phyloP scores from a whole-genome alignment of 2,797 vertebrate species.

The Mormyrus proboscirostris region DNA sequence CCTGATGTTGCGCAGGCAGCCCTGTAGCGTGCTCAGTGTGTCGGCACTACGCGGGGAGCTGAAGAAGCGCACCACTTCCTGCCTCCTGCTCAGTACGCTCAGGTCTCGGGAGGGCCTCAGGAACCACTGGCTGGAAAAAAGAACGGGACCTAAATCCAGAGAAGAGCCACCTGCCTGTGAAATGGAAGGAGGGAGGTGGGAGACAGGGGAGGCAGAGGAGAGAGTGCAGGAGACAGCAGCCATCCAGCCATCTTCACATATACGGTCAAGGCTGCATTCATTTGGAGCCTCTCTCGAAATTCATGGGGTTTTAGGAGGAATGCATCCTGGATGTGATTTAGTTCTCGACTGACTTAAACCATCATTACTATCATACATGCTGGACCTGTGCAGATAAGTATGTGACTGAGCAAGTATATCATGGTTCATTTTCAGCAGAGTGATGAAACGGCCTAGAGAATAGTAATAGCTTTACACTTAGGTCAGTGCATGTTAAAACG shows the following conservation, averaged over 20 bases:
- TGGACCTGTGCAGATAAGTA: not conserved
- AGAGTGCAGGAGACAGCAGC: not conserved
- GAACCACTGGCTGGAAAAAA: conserved; percentile 77
- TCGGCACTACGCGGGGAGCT: conserved; percentile 76
- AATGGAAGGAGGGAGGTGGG: not conserved
- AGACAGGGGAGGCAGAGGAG: not conserved
- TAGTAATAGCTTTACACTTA: not conserved
- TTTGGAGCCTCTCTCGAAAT: not conserved
- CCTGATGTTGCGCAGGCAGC: conserved; percentile 79
- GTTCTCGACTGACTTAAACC: not conserved
- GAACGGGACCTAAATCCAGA: not conserved
- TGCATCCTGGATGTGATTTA: not conserved
- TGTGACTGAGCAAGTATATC: not conserved
- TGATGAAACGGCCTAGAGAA: not conserved
- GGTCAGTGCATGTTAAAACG: not conserved
- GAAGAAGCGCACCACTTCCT: conserved; percentile 90
- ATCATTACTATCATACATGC: not conserved
- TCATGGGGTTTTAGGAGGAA: not conserved
- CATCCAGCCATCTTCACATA: not conserved
- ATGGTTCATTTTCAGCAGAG: not conserved
- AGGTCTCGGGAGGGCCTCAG: conserved; percentile 76
- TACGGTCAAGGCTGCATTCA: not conserved
- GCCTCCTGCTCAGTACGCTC: conserved; percentile 71
- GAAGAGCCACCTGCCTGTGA: not conserved
- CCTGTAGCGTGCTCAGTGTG: conserved; percentile 70